Evolutionary conservation across 2,888 invertebrate genomes (phyloP), one percentile per base, ranked within the genome.

Genomic region (Cabera pusaria): DNA sequence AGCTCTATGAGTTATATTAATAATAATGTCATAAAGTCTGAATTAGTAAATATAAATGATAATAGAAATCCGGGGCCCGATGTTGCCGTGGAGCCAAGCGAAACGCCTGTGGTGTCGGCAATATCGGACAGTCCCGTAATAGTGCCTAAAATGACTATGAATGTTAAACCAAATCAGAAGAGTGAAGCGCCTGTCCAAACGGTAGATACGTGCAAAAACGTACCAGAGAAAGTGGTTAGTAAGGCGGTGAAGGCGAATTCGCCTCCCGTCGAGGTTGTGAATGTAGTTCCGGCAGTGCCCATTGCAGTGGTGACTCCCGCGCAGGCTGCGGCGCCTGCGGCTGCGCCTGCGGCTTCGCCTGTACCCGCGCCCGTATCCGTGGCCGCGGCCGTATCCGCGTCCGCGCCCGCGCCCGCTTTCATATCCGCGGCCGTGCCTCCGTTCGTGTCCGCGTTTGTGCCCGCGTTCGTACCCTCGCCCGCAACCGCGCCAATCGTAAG

Each of bases 31-130:
- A 66, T 71, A 67, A 85, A 86, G 76, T 80, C 86, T 77, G 87
- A 87, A 49, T 68, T 77, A 69, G 69, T 84, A 72, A 71, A 67
- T 72, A 59, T 74, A 68, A 84, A 78, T 54, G 85, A 86, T 70
- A 82, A 55, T 75, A 83, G 80, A 73, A 69, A 49, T 64, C 63
- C 78, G 69, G 84, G 72, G 61, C 52, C 71, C 60, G 84, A 86
- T 67, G 65, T 68, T 71, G 75, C 70, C 64, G 67, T 58, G 28
- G 77, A 80, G 61, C 53, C 71, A 47, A 75, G 60, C 53, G 87
- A 87, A 61, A 92, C 93, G 12, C 93, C 93, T 23, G 90, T 93
- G 50, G 93, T 93, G 36, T 93, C 93, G 46, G 93, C 93, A 47
- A 92, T 92, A 81, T 91, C 92, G 37, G 92, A 93, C 64, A 92